phyloP scores from a whole-genome alignment of 2,113 vertebrate species.

The Otocyon megalotis region DNA sequence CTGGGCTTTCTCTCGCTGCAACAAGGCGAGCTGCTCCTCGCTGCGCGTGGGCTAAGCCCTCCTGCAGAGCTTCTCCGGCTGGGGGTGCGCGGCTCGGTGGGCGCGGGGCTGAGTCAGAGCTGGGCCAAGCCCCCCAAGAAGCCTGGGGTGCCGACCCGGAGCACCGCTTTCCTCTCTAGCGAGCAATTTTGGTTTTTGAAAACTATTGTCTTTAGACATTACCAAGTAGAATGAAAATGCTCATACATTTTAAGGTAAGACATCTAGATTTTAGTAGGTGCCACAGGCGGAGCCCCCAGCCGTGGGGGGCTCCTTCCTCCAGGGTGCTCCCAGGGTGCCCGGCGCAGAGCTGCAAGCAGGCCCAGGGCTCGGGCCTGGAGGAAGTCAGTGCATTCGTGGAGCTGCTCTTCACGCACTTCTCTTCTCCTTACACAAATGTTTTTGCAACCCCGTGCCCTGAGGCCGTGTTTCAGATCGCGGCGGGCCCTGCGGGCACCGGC shows the following conservation, averaged over 20 bases:
- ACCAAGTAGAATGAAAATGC: background rate
- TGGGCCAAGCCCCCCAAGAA: accelerated
- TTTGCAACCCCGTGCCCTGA: background rate
- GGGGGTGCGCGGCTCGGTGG: accelerated
- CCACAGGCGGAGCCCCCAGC: accelerated
- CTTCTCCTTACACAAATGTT: background rate
- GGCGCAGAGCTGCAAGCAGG: accelerated
- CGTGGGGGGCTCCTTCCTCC: accelerated
- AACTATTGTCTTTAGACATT: background rate
- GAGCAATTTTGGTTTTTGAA: background rate
- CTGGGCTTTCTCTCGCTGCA: background rate
- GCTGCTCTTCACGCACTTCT: accelerated
- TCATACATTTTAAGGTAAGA: accelerated
- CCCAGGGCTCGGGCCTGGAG: accelerated
- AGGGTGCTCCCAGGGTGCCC: accelerated
- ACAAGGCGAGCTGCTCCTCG: background rate
- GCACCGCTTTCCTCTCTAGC: accelerated
- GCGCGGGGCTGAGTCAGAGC: background rate
- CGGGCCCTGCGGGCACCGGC: background rate
- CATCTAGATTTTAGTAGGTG: accelerated
- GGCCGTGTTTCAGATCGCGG: accelerated
- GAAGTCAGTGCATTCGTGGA: accelerated
- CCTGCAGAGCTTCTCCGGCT: background rate
- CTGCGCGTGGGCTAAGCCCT: accelerated
- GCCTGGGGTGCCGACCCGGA: accelerated